Conservation (phyloP, 2,888 invertebrate species). For the Cactoblastis cactorum region DNA sequence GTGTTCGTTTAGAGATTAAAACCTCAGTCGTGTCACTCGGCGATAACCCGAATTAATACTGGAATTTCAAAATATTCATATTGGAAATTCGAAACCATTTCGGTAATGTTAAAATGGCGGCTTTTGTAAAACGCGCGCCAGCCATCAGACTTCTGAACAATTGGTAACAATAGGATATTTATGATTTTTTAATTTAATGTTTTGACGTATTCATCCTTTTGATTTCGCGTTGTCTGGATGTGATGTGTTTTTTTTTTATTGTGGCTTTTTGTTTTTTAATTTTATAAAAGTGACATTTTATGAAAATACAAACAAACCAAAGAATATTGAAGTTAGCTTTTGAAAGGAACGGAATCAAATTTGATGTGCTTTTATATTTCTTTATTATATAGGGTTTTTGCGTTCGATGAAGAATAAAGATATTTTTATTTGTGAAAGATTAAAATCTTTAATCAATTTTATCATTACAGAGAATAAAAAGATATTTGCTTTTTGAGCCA, state of each 20-base stretch:
- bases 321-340: too few relatives aligned
- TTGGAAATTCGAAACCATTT: slow-evolving; percentile 25
- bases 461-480: too few relatives aligned
- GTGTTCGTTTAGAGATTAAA: slow-evolving; percentile 48
- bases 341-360: too few relatives aligned
- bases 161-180: slow-evolving; percentile 7
- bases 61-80: slow-evolving; percentile 41
- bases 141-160: slow-evolving; percentile 6
- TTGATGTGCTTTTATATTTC: too few relatives aligned
- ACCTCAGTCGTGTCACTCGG: slow-evolving; percentile 39
- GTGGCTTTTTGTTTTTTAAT: too few relatives aligned
- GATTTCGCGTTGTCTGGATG: background rate
- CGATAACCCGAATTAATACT: slow-evolving; percentile 54
- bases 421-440: too few relatives aligned
- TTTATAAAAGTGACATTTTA: too few relatives aligned
- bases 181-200: slow-evolving; percentile 4
- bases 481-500: too few relatives aligned
- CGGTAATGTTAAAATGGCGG: slow-evolving; percentile 1
- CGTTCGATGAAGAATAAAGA: too few relatives aligned
- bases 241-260: background rate
- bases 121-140: slow-evolving; percentile 9
- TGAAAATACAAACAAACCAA: too few relatives aligned
- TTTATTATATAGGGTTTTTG: too few relatives aligned
- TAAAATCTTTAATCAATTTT: too few relatives aligned
- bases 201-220: background rate